phyloP scores from a whole-genome alignment of 2,888 invertebrate genomes.

The Synergus itoensis region DNA sequence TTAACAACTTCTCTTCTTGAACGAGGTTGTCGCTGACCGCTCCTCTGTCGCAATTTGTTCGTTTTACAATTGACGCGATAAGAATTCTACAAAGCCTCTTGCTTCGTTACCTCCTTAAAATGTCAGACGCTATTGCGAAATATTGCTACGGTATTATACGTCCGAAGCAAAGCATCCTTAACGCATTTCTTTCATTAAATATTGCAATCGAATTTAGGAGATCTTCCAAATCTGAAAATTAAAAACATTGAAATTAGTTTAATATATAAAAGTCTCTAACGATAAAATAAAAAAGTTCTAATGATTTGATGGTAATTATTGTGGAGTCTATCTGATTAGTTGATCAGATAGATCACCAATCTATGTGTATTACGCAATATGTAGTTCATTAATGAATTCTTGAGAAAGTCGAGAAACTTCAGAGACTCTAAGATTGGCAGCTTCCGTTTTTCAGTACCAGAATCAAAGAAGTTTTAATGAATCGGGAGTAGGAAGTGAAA shows the following conservation, averaged over 20 bases:
- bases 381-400: slow-evolving; percentile 26
- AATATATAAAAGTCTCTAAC: too few relatives aligned
- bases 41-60: slow-evolving; percentile 61
- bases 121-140: slow-evolving; percentile 62
- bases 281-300: too few relatives aligned
- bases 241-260: too few relatives aligned
- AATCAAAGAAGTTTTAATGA: background rate
- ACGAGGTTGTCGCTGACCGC: slow-evolving; percentile 63
- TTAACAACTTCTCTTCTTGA: slow-evolving; percentile 55
- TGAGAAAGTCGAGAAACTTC: slow-evolving; percentile 21
- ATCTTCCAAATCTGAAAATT: too few relatives aligned
- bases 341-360: background rate
- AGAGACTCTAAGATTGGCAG: background rate
- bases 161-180: background rate
- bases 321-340: background rate
- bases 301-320: background rate
- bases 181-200: background rate
- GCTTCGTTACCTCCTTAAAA: slow-evolving; percentile 59
- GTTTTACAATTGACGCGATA: slow-evolving; percentile 61
- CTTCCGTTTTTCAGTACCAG: slow-evolving; percentile 11
- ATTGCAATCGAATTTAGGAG: too few relatives aligned
- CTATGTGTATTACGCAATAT: background rate
- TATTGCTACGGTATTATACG: slow-evolving; percentile 14
- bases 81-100: slow-evolving; percentile 64
- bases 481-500: slow-evolving; percentile 20